These are phyloP conservation scores for Xerus rutilus DNA, from an alignment of 2,797 vertebrate genomes.

Conservation along the genomic window DNA sequence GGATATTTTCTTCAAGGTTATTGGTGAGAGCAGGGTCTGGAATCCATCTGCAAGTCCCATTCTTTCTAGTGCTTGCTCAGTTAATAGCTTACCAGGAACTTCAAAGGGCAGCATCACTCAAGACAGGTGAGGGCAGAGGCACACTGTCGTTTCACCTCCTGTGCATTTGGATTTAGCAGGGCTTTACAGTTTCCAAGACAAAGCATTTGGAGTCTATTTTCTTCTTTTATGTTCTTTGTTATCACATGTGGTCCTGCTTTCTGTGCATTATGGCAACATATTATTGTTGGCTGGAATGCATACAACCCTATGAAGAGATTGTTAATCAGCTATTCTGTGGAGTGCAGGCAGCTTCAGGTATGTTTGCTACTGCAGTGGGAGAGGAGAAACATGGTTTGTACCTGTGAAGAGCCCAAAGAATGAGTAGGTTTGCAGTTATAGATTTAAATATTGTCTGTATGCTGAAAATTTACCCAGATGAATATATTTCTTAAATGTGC, in stretches of 20 bases:
- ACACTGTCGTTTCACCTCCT: neutral
- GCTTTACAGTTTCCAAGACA: neutral
- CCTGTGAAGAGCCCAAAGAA: neutral
- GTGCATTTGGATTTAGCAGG: neutral
- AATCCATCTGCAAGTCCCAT: neutral
- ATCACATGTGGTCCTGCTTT: neutral
- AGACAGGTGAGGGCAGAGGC: neutral
- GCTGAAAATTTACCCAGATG: neutral
- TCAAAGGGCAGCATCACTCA: neutral
- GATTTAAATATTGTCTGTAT: neutral
- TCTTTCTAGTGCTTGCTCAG: neutral
- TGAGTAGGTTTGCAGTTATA: neutral
- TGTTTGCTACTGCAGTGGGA: neutral
- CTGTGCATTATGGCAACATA: neutral
- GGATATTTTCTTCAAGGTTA: neutral
- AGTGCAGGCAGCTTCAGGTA: neutral
- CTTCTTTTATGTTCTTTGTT: neutral
- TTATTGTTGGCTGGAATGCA: conserved; percentile 41
- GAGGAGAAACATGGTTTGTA: neutral
- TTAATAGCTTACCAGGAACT: neutral
- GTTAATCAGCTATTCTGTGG: neutral
- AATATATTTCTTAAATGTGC: neutral
- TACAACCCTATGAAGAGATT: neutral
- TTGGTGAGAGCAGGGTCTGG: neutral
- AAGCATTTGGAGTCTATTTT: neutral